phyloP scores from a whole-genome alignment of 2,888 invertebrate genomes.

The Acutogordius australiensis region DNA sequence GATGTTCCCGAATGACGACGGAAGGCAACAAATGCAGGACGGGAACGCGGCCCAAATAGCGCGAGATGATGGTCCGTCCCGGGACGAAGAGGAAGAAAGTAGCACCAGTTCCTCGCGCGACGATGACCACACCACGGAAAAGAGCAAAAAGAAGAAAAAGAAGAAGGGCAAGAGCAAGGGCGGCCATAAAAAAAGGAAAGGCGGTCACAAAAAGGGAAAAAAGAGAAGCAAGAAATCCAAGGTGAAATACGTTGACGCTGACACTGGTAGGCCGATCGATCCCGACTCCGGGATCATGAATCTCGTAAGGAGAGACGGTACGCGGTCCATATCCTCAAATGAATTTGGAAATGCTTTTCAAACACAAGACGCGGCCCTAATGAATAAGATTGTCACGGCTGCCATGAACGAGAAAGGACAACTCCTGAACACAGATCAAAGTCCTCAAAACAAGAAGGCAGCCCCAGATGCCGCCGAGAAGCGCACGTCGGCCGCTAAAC shows the following conservation, averaged over 20 bases:
- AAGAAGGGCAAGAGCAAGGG: background rate
- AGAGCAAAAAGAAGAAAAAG: background rate
- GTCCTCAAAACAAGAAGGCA: too few species aligned
- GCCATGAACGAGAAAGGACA: background rate
- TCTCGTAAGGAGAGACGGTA: background rate
- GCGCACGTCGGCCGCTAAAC: background rate
- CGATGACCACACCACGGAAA: background rate
- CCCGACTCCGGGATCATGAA: background rate
- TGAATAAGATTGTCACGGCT: background rate
- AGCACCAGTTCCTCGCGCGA: background rate
- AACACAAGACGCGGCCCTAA: background rate
- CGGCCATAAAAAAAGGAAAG: background rate
- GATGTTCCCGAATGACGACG: too few species aligned
- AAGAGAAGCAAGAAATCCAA: too few species aligned
- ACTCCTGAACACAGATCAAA: too few species aligned
- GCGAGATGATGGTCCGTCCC: background rate
- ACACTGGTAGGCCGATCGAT: background rate
- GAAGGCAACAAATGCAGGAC: too few species aligned
- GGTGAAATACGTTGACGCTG: background rate
- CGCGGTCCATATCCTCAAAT: background rate
- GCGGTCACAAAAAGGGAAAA: too few species aligned
- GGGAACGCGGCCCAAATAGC: too few species aligned
- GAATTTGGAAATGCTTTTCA: background rate
- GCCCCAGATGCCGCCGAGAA: too few species aligned
- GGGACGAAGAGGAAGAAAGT: background rate